A percentile compares a stretch with the other conserved stretches of the same genome.
phyloP scores from a whole-genome alignment of 2,113 vertebrate genomes.

The Clarias gariepinus region DNA sequence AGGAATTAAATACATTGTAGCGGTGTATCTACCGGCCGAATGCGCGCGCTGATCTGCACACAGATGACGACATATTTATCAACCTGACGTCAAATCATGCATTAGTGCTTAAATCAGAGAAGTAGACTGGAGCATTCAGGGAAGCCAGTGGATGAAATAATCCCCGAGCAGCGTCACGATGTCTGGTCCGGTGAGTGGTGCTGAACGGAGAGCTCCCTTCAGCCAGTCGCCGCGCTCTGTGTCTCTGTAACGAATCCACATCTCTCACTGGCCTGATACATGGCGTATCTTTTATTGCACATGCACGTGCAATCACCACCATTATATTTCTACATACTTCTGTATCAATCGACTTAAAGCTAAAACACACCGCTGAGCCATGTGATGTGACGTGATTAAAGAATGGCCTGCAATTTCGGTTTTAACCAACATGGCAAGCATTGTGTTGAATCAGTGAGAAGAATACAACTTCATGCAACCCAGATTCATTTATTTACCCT shows the following conservation, averaged over 20 bases:
- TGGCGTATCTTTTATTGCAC: conserved; percentile 1
- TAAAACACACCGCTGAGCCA: background rate
- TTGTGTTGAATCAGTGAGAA: background rate
- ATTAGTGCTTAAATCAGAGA: background rate
- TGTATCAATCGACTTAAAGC: background rate
- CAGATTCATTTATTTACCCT: background rate
- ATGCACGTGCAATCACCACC: background rate
- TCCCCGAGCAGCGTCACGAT: background rate
- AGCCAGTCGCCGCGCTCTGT: background rate
- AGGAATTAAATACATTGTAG: background rate
- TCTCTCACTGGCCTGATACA: background rate
- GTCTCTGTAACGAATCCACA: background rate
- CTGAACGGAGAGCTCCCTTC: conserved; percentile 75
- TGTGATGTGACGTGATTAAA: background rate
- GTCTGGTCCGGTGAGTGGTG: conserved; percentile 58
- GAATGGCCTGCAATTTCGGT: background rate
- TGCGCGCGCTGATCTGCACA: background rate
- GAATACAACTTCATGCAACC: background rate
- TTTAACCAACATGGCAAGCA: background rate
- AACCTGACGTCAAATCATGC: background rate
- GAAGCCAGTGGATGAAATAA: background rate
- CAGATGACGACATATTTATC: background rate
- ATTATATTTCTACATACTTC: background rate
- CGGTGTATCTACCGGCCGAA: background rate
- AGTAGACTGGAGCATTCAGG: background rate